Evolutionary conservation across 2,888 invertebrate genomes (phyloP).

Genomic region (Pyrochroa serraticornis): DNA sequence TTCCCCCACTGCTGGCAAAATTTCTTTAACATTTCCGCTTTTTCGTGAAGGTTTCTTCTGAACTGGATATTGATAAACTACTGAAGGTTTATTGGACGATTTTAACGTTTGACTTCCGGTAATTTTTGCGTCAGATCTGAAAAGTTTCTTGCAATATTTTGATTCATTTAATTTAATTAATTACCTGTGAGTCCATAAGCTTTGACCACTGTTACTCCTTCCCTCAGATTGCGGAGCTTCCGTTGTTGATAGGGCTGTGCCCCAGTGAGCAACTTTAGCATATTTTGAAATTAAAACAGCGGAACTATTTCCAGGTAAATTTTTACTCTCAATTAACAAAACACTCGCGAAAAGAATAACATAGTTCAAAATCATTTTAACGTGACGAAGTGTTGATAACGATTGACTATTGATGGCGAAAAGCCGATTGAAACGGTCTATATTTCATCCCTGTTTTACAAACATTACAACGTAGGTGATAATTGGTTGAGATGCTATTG

Average conservation of each 20-base stretch:
- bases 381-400: conserved; percentile 20
- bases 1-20: conserved; percentile 51
- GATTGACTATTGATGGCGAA: conserved; percentile 26
- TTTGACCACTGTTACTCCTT: conserved; percentile 46
- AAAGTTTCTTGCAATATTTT: conserved; percentile 13
- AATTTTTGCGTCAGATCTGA: conserved; percentile 48
- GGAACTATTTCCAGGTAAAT: conserved; percentile 37
- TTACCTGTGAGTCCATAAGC: conserved; percentile 53
- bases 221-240: conserved; percentile 35
- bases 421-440: conserved; percentile 36
- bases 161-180: conserved; percentile 17
- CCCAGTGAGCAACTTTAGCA: conserved; percentile 54
- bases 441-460: conserved; percentile 45
- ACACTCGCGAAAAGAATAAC: conserved; percentile 17
- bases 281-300: conserved; percentile 49
- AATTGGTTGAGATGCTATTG: conserved; percentile 47
- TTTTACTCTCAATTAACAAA: conserved; percentile 33
- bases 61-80: conserved; percentile 41
- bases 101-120: conserved; percentile 45
- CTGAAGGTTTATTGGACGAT: conserved; percentile 35
- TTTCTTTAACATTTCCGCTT: conserved; percentile 32
- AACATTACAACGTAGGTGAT: conserved; percentile 47
- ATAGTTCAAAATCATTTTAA: conserved; percentile 19
- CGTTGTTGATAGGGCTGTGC: conserved; percentile 31
- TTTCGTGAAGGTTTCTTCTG: conserved; percentile 31